phyloP scores from a whole-genome alignment of 2,888 invertebrate species.

The Zhengitettix transpicula region DNA sequence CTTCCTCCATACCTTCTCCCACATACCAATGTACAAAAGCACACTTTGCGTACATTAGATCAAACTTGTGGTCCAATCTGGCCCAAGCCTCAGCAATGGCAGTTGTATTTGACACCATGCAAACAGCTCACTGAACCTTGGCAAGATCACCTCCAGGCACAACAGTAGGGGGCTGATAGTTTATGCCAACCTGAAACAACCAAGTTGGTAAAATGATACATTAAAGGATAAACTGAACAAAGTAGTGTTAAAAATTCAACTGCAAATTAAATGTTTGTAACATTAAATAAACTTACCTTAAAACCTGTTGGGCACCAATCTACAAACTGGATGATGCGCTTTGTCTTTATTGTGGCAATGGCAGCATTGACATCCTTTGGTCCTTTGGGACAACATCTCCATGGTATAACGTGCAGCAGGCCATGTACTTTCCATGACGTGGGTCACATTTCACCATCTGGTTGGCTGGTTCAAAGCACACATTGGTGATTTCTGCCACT shows the following conservation, averaged over 20 bases:
- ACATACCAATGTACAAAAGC: conserved; percentile 42
- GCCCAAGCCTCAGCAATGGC: conserved; percentile 41
- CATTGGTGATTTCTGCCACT: conserved; percentile 36
- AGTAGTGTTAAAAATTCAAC: too few species aligned
- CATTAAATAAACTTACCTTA: conserved; percentile 22
- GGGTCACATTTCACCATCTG: conserved; percentile 31
- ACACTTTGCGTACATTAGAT: conserved; percentile 38
- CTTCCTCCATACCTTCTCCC: conserved; percentile 30
- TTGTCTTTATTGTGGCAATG: conserved; percentile 36
- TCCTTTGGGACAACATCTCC: conserved; percentile 24
- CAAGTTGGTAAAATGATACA: too few species aligned
- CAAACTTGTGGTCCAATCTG: conserved; percentile 39
- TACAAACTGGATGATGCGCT: conserved; percentile 39
- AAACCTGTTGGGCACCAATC: conserved; percentile 44
- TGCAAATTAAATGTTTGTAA: too few species aligned
- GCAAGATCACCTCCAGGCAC: conserved; percentile 29
- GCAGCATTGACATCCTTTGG: conserved; percentile 35
- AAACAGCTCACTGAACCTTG: conserved; percentile 35
- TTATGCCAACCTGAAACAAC: conserved; percentile 41
- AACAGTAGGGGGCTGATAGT: conserved; percentile 33
- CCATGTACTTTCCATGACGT: conserved; percentile 31
- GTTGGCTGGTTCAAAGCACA: conserved; percentile 40
- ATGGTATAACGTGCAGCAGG: conserved; percentile 23
- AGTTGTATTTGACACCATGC: conserved; percentile 40
- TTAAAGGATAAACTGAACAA: too few species aligned